phyloP scores from a whole-genome alignment of 2,888 invertebrate species.

The Oscheius onirici region DNA sequence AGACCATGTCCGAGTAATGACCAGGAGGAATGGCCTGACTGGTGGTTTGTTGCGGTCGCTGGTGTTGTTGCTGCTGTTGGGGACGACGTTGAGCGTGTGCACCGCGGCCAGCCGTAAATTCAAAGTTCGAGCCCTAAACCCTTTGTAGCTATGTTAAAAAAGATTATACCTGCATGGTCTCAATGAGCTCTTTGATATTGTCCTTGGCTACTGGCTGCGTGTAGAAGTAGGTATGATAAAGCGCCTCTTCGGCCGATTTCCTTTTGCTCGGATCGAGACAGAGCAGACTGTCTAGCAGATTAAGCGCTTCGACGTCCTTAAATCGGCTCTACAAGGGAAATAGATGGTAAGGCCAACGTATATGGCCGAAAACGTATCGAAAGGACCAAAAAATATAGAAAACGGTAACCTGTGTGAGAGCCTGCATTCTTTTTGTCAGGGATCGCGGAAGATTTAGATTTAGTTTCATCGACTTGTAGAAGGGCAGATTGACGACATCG shows the following conservation, averaged over 20 bases:
- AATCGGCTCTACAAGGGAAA: background rate
- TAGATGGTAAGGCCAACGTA: background rate
- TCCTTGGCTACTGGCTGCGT: slow-evolving; percentile 88
- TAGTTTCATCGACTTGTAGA: slow-evolving; percentile 29
- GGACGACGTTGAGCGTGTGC: slow-evolving; percentile 61
- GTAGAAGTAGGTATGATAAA: slow-evolving; percentile 99
- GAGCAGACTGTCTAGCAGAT: slow-evolving; percentile 88
- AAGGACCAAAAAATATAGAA: background rate
- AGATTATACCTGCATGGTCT: slow-evolving; percentile 38
- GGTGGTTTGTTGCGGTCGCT: slow-evolving; percentile 22
- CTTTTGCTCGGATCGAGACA: slow-evolving; percentile 90
- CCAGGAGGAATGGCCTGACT: slow-evolving; percentile 39
- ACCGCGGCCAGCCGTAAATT: slow-evolving; percentile 67
- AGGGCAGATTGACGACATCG: slow-evolving; percentile 48
- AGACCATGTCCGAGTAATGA: slow-evolving; percentile 54
- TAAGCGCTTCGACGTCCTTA: slow-evolving; percentile 81
- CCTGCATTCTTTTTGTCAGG: slow-evolving; percentile 8
- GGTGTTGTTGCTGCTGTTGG: slow-evolving; percentile 37
- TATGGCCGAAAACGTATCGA: no score
- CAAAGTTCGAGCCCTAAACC: slow-evolving; percentile 54
- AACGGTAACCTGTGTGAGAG: background rate
- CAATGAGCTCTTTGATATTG: slow-evolving; percentile 71
- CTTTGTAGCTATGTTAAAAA: background rate
- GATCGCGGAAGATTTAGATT: background rate
- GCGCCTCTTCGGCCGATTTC: slow-evolving; percentile 83